Base-by-base conservation (phyloP, 2,888 invertebrate species). In the Phortica magna region DNA sequence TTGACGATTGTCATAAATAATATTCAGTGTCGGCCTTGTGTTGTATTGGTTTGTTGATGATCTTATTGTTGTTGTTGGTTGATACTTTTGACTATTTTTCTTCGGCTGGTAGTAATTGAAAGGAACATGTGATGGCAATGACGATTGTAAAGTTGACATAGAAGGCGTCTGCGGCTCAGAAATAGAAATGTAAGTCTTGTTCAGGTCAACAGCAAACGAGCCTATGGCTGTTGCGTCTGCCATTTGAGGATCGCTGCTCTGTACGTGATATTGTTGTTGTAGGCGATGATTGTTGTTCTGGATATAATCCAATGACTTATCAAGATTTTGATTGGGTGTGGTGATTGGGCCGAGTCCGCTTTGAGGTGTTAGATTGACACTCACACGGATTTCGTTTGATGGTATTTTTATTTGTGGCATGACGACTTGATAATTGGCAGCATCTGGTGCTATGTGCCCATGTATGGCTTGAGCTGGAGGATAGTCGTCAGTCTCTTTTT, bases 341-440 rank as follows among this genome's bases (percentile, higher is more conserved):
- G 77, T 39, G 41, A 70, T 19, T 5, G 80, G 2, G 5, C 55
- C 67, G 3, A 77, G 55, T 6, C n/a, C 76, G 39, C 81, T 84
- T 42, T 87, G 84, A 0, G 91, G 88, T 5, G 90, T 90, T 0
- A 91, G 76, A 14, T 83, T 85, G 0, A 92, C 87, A 7, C 90
- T 88, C 7, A 91, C 83, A 53, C 89, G 83, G 7, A 85, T 83
- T 74, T 88, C 82, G 59, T 83, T 83, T 0, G 80, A 65, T 0
- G 90, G 89, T 74, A 91, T 89, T 43, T 88, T 89, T 5, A 91
- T 80, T 31, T 84, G 73, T 0, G 90, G 85, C 82, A 90, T 89
- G 1, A 75, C 17, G 0, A 76, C 43, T 6, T 72, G 74, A 19
- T 9, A 6, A 14, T 12, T 17, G 42, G 6, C 17, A 4, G 17